phyloP scores from a whole-genome alignment of 2,113 vertebrate species.

The Gopherus evgoodei region DNA sequence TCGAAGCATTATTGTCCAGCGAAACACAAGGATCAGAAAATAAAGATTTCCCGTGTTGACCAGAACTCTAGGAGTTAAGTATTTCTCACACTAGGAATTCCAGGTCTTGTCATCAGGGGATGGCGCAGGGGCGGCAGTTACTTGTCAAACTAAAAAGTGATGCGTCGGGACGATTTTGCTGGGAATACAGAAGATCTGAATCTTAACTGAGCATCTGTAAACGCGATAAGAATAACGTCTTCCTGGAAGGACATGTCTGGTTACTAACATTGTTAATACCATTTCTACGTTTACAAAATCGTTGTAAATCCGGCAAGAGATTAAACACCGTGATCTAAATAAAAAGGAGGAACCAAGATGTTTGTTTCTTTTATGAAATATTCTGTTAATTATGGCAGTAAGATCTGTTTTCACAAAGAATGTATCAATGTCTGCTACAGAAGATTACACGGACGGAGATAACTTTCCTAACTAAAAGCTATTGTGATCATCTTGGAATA shows the following conservation, averaged over 20 bases:
- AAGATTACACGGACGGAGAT: conserved; percentile 33
- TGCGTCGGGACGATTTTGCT: conserved; percentile 59
- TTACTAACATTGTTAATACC: conserved; percentile 69
- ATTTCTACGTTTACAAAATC: conserved; percentile 75
- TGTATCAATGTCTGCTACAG: conserved; percentile 47
- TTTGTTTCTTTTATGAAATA: conserved; percentile 61
- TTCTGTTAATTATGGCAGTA: conserved; percentile 41
- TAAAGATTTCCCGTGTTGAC: conserved; percentile 49
- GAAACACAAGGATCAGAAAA: conserved; percentile 71
- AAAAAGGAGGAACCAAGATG: conserved; percentile 68
- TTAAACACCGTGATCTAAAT: conserved; percentile 71
- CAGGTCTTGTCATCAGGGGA: conserved; percentile 73
- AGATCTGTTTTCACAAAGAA: conserved; percentile 62
- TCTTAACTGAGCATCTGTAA: conserved; percentile 69
- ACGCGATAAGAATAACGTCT: conserved; percentile 57
- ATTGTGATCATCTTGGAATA: conserved; percentile 16
- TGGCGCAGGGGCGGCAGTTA: conserved; percentile 75
- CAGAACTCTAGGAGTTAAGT: conserved; percentile 75
- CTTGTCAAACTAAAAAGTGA: conserved; percentile 78
- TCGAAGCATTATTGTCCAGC: conserved; percentile 59
- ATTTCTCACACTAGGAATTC: conserved; percentile 74
- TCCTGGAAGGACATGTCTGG: conserved; percentile 41
- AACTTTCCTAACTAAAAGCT: conserved; percentile 49
- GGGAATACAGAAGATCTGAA: conserved; percentile 75
- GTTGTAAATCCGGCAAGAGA: conserved; percentile 69